These are phyloP conservation scores for Sapayoa aenigma DNA, from an alignment of 2,113 vertebrate species.

Conservation along the genomic window DNA sequence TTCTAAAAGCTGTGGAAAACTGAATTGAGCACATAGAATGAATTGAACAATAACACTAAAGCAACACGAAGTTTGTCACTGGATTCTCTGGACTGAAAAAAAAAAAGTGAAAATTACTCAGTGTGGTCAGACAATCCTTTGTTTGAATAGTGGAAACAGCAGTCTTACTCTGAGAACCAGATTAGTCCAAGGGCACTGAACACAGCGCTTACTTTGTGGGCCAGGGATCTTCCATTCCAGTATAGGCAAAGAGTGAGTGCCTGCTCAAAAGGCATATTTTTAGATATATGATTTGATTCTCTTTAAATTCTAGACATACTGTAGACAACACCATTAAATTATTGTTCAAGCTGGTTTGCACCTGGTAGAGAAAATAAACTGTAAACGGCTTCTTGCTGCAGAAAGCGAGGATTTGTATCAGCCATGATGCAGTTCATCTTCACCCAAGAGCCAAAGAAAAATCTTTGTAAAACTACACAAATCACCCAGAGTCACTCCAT, in stretches of 20 bases:
- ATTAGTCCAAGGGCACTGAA: neutral
- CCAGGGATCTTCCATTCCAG: neutral
- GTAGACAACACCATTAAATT: neutral
- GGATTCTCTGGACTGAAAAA: neutral
- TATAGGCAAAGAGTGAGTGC: neutral
- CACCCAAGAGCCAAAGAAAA: neutral
- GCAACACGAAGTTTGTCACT: neutral
- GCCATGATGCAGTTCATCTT: neutral
- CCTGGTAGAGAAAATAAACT: neutral
- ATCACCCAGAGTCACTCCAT: neutral
- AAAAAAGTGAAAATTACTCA: neutral
- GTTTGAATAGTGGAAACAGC: neutral
- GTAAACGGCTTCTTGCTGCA: neutral
- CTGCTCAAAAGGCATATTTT: neutral
- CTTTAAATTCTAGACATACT: neutral
- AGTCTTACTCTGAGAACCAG: neutral
- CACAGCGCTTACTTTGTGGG: neutral
- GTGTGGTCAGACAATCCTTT: neutral
- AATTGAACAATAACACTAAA: neutral
- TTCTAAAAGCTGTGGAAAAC: constrained; percentile 10
- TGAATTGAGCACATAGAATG: neutral
- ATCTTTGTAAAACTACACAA: neutral
- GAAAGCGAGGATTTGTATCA: neutral
- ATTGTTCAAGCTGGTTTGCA: neutral
- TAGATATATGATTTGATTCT: neutral